A percentile compares a stretch with the other conserved stretches of the same genome.
phyloP scores from a whole-genome alignment of 2,888 invertebrate genomes.

The Marronus borbonicus region DNA sequence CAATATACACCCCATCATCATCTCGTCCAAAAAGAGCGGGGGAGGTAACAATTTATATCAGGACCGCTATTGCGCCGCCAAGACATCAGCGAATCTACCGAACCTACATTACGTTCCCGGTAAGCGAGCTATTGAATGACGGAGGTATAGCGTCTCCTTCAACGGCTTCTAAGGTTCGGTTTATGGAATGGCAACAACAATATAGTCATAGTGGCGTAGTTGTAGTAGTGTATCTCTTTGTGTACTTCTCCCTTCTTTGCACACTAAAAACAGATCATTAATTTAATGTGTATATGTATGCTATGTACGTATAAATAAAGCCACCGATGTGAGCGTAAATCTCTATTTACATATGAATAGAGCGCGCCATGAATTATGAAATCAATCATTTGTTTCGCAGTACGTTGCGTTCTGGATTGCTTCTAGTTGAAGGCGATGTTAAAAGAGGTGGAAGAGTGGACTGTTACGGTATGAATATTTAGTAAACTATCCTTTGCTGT shows the following conservation, averaged over 20 bases:
- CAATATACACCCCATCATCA: conserved; percentile 60
- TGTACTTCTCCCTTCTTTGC: conserved; percentile 40
- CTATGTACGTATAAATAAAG: conserved; percentile 58
- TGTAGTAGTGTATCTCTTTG: conserved; percentile 18
- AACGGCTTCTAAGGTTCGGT: conserved; percentile 11
- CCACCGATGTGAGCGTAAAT: conserved; percentile 57
- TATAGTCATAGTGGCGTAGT: conserved; percentile 34
- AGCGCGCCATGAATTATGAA: conserved; percentile 61
- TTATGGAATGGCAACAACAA: conserved; percentile 35
- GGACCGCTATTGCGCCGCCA: conserved; percentile 18
- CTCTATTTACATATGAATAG: conserved; percentile 61
- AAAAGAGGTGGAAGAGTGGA: conserved; percentile 28
- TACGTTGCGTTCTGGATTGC: conserved; percentile 48
- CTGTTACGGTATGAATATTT: conserved; percentile 4
- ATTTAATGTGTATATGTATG: conserved; percentile 57
- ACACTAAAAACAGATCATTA: conserved; percentile 61
- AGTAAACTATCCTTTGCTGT: not conserved
- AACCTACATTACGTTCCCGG: not conserved
- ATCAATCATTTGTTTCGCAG: conserved; percentile 62
- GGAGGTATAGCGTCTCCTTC: conserved; percentile 40
- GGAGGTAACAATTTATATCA: conserved; percentile 46
- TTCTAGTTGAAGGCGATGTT: conserved; percentile 24
- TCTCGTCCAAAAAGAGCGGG: conserved; percentile 32
- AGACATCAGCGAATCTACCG: conserved; percentile 12
- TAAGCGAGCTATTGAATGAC: conserved; percentile 39